Evolutionary conservation across 1,140 invertebrate species (phyloP).

Genomic region (Amphibalanus amphitrite): DNA sequence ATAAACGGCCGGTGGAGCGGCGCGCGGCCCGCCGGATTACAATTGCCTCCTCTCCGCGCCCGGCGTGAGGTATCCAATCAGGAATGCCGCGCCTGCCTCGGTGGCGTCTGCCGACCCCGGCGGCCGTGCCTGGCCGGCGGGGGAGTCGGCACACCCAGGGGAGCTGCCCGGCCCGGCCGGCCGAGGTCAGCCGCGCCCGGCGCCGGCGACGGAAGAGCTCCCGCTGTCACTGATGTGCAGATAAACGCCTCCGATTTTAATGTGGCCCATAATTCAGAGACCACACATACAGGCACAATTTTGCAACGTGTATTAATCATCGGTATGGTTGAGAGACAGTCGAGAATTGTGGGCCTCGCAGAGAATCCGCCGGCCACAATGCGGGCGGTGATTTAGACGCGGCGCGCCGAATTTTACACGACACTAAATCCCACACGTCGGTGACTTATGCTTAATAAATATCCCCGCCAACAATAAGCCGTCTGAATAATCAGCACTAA

Average conservation of each 20-base stretch:
- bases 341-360: background rate
- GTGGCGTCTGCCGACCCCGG: too few species aligned
- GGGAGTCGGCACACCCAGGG: too few species aligned
- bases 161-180: too few species aligned
- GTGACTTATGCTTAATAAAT: conserved; percentile 2
- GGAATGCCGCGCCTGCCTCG: too few species aligned
- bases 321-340: background rate
- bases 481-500: background rate
- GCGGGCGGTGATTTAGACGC: background rate
- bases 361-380: background rate
- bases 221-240: background rate
- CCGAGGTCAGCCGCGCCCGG: too few species aligned
- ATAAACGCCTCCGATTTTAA: conserved; percentile 1
- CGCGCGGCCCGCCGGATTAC: too few species aligned
- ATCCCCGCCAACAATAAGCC: background rate
- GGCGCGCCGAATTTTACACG: background rate
- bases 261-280: background rate
- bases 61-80: too few species aligned
- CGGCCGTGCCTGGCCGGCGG: too few species aligned
- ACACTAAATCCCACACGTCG: background rate
- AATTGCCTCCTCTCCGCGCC: too few species aligned
- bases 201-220: too few species aligned
- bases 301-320: background rate
- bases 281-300: conserved; percentile 1
- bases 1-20: background rate